Evolutionary conservation across 2,797 vertebrate species (phyloP).

Genomic region (Erpetoichthys calabaricus): DNA sequence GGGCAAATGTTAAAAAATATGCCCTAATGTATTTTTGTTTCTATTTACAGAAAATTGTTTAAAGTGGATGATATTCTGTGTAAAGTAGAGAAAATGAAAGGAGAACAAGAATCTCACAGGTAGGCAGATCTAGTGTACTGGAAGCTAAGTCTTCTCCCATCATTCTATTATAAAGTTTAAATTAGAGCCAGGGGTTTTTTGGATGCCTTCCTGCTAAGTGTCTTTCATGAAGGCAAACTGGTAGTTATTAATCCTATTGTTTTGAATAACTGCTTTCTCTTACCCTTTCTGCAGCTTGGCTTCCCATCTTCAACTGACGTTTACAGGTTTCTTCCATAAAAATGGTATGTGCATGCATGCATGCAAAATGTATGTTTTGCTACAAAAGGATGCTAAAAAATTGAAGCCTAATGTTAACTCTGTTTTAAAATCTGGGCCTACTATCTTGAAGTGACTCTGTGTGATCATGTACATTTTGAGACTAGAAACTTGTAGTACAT

Average conservation of each 20-base stretch:
- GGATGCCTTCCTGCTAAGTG: too few species aligned
- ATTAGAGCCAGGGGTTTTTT: too few species aligned
- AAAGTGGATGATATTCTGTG: conserved; percentile 93
- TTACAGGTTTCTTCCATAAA: conserved; percentile 99
- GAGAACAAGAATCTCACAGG: conserved; percentile 93
- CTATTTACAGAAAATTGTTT: conserved; percentile 69
- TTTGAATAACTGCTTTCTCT: neutral
- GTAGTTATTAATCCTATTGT: too few species aligned
- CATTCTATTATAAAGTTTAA: neutral
- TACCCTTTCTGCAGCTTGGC: conserved; percentile 56
- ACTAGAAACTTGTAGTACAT: too few species aligned
- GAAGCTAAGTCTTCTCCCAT: neutral
- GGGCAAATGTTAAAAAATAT: too few species aligned
- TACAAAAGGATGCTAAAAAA: too few species aligned
- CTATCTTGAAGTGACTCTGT: too few species aligned
- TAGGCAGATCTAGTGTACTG: conserved; percentile 35
- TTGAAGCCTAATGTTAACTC: too few species aligned
- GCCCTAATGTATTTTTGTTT: conserved; percentile 5
- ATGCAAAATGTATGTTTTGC: neutral
- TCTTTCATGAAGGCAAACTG: too few species aligned
- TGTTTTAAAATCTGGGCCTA: too few species aligned
- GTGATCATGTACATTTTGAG: too few species aligned
- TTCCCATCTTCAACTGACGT: conserved; percentile 93
- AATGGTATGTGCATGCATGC: conserved; percentile 62
- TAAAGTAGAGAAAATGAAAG: conserved; percentile 90